phyloP scores from a whole-genome alignment of 64 coral and sea anemone genomes.

The Trachythela sp. region DNA sequence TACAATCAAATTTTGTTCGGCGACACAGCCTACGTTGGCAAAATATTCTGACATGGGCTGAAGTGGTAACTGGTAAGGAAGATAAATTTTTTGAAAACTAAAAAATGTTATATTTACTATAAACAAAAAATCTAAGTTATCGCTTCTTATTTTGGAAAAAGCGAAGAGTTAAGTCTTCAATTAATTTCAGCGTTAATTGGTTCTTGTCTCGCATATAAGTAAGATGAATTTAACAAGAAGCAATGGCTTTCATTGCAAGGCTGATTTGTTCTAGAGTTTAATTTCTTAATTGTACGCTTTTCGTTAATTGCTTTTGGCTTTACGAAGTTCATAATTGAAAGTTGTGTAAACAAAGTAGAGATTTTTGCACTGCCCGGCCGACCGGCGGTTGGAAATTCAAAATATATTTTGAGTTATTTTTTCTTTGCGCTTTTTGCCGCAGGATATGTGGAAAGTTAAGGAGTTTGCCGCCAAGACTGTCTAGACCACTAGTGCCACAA shows the following conservation, averaged over 20 bases:
- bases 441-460: not conserved
- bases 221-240: not conserved
- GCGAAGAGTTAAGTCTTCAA: not conserved
- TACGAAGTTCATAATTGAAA: not conserved
- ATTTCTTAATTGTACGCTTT: not conserved
- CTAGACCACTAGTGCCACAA: no score
- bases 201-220: not conserved
- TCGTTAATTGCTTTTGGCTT: not conserved
- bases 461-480: no score
- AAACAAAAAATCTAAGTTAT: no score
- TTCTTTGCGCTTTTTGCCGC: not conserved
- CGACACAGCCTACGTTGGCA: no score
- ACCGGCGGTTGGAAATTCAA: not conserved
- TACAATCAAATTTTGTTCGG: no score
- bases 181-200: not conserved
- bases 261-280: not conserved
- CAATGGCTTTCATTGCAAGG: not conserved
- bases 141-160: not conserved
- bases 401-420: not conserved
- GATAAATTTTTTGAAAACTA: no score
- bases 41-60: no score
- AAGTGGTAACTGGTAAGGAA: no score
- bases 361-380: not conserved
- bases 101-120: no score
- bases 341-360: not conserved